These are phyloP conservation scores for Trichomycterus rosablanca DNA, from an alignment of 2,113 vertebrate genomes.

Conservation along the genomic window DNA sequence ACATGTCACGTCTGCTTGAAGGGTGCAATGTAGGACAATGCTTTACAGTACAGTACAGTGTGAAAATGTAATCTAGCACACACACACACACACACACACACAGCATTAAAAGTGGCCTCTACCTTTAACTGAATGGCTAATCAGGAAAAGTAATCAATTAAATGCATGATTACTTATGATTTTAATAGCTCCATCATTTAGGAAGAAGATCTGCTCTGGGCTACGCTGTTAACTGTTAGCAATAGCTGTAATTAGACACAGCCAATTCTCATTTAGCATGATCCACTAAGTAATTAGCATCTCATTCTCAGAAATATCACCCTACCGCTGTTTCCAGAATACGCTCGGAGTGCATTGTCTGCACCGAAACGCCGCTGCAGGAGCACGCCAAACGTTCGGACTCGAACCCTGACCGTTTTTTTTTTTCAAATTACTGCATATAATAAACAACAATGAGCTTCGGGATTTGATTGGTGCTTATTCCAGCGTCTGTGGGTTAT, in stretches of 20 bases:
- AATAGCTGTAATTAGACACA: constrained; percentile 48
- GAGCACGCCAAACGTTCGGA: neutral
- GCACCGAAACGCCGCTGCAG: constrained; percentile 11
- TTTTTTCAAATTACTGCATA: constrained; percentile 21
- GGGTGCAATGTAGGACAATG: too few relatives aligned
- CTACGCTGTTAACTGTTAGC: constrained; percentile 45
- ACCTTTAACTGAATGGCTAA: constrained; percentile 43
- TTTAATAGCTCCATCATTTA: constrained; percentile 48
- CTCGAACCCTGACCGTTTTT: constrained; percentile 12
- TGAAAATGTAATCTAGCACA: too few relatives aligned
- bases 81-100: constrained; percentile 21
- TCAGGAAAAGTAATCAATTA: constrained; percentile 50
- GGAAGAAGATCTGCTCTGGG: constrained; percentile 36
- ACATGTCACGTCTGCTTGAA: too few relatives aligned
- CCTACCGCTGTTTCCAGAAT: constrained; percentile 35
- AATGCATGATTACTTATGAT: constrained; percentile 45
- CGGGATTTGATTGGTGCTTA: constrained; percentile 27
- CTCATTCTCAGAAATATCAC: constrained; percentile 36
- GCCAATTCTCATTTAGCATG: constrained; percentile 46
- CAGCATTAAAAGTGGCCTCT: constrained; percentile 34
- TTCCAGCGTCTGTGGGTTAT: neutral
- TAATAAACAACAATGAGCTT: constrained; percentile 20
- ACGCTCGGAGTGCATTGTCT: constrained; percentile 30
- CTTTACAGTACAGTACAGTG: too few relatives aligned
- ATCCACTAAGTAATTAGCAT: constrained; percentile 48